Percentiles rank a stretch among this genome's conserved stretches.
Evolutionary conservation across 1,140 invertebrate genomes (phyloP).

Genomic region (Caenorhabditis latens): DNA sequence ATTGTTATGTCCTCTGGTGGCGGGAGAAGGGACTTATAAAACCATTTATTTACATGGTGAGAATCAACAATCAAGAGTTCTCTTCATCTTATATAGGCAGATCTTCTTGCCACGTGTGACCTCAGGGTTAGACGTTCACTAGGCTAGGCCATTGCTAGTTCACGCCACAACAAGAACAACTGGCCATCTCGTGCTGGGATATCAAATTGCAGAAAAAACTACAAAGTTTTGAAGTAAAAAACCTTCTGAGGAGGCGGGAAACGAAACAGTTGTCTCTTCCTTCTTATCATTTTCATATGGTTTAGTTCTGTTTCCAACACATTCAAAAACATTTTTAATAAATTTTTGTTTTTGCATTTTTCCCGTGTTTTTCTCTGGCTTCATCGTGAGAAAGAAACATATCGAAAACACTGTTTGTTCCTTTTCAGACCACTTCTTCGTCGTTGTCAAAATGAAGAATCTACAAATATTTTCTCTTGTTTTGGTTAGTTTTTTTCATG

Average conservation of each 20-base stretch:
- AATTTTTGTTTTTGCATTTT: conserved; percentile 16
- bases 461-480: not conserved
- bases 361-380: not conserved
- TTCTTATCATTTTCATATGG: not conserved
- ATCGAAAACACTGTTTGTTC: not conserved
- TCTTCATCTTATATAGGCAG: no score
- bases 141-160: no score
- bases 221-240: not conserved
- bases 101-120: no score
- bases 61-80: no score
- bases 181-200: conserved; percentile 32
- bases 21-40: no score
- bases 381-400: not conserved
- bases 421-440: not conserved
- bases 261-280: not conserved
- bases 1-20: no score
- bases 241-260: not conserved
- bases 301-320: conserved; percentile 25
- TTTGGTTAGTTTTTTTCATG: not conserved
- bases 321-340: not conserved
- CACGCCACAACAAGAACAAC: no score
- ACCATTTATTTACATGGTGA: no score
- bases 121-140: no score
- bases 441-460: not conserved
- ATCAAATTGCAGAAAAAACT: conserved; percentile 9